Evolutionary conservation across 35 echinoderm and acorn worm genomes (phyloP), one percentile per base, ranked within the genome.

Genomic region (Strongylocentrotus purpuratus): DNA sequence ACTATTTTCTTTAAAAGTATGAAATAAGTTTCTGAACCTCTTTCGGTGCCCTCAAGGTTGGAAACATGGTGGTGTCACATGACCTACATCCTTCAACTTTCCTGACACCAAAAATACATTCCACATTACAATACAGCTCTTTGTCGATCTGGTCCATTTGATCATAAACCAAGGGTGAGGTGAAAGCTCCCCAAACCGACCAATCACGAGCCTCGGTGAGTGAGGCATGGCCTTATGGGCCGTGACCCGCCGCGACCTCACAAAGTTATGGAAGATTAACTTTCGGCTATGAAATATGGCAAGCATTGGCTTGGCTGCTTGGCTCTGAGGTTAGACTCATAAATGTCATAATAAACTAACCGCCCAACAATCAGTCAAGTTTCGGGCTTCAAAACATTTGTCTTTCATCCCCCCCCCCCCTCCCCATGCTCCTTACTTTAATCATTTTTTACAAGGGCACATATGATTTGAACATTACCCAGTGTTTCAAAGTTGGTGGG

Each of bases 91-190:
- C 65, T 78, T 78, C 65, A 78, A 78, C 65, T 28, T 78, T n/a
- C 65, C 65, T 78, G 65, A 78, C 65, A 78, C 25, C 65, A 78
- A 7, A 78, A 78, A 78, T 78, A 78, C 65, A 78, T 78, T 78
- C 65, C 65, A 78, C 20, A 78, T 78, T 78, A 78, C 65, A 78
- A 78, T 78, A 78, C 65, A 6, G 65, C 65, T 78, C 65, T 78
- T 78, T 78, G 65, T 78, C 7, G 65, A 22, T 78, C 65, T 78
- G 65, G 65, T 78, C 65, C 65, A 78, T 78, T 78, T 78, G 25
- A 78, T 78, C 65, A 78, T 78, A 78, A 78, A 78, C n/a, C 65
- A 78, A n/a, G 65, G 65, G 65, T 78, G 61, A 70, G 61, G 61
- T 70, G 20, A n/a, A 78, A 78, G 65, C 65, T 78, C 65, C 65